Evolutionary conservation across 2,113 vertebrate species (phyloP).

Genomic region (Chloebia gouldiae): DNA sequence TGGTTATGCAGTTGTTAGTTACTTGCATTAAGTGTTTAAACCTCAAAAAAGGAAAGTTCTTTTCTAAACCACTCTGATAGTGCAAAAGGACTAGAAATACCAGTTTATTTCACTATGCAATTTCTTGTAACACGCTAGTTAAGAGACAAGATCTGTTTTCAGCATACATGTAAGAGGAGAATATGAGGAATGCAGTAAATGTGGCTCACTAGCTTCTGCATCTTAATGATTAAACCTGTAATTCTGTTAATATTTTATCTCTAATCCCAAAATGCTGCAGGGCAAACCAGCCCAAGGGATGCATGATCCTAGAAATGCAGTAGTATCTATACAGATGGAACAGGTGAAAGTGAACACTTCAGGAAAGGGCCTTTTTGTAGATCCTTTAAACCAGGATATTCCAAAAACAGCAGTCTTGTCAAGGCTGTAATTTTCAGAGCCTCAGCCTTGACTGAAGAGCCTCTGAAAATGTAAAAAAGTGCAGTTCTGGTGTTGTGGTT

Average conservation of each 20-base stretch:
- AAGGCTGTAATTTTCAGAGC: background rate
- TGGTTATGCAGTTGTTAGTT: background rate
- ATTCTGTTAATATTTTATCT: background rate
- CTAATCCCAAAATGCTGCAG: background rate
- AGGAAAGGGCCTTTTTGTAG: background rate
- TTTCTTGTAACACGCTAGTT: background rate
- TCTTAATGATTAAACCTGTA: background rate
- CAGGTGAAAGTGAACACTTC: background rate
- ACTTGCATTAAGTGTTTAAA: background rate
- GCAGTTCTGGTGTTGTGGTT: too few species aligned
- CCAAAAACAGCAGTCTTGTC: background rate
- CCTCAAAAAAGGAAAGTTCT: background rate
- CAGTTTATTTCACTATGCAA: background rate
- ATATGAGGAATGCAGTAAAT: background rate
- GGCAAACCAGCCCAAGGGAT: background rate
- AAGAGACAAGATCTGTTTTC: background rate
- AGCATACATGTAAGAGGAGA: background rate
- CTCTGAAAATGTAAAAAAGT: background rate
- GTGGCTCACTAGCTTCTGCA: background rate
- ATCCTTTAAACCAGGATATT: background rate
- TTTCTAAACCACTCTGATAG: background rate
- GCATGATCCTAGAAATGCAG: background rate
- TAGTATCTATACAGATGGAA: background rate
- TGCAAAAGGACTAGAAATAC: background rate
- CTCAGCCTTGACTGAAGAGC: background rate